These are phyloP conservation scores for Sminthurides bifidus DNA, from an alignment of 1,140 invertebrate species.

Conservation along the genomic window DNA sequence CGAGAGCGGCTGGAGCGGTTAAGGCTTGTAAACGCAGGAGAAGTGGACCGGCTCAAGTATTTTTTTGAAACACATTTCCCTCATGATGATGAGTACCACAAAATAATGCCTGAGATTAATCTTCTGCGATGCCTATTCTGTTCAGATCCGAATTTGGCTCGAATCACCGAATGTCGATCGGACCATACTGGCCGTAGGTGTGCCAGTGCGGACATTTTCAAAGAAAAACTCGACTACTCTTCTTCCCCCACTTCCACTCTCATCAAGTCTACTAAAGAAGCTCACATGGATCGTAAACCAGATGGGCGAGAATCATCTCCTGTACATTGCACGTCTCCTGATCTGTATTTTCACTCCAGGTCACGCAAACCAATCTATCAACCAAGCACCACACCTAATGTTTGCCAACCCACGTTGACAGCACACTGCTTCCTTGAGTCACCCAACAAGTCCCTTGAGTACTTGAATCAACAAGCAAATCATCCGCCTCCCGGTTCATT, in stretches of 20 bases:
- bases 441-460: constrained; percentile 19
- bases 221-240: constrained; percentile 57
- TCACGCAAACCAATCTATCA: constrained; percentile 31
- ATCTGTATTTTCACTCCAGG: constrained; percentile 21
- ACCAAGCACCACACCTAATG: constrained; percentile 28
- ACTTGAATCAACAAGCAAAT: constrained; percentile 11
- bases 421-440: constrained; percentile 28
- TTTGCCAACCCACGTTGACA: constrained; percentile 31
- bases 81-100: constrained; percentile 1
- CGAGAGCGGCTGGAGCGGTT: constrained; percentile 24
- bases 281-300: constrained; percentile 32
- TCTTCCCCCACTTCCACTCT: constrained; percentile 55
- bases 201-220: constrained; percentile 54
- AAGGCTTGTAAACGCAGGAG: constrained; percentile 15
- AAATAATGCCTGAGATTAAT: constrained; percentile 17
- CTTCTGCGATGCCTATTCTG: constrained; percentile 27
- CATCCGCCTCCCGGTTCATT: constrained; percentile 2
- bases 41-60: constrained; percentile 27
- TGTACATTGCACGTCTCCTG: constrained; percentile 20
- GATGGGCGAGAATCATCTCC: constrained; percentile 30
- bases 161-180: constrained; percentile 18
- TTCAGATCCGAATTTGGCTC: constrained; percentile 26
- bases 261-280: constrained; percentile 54
- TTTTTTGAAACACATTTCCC: constrained; percentile 21
- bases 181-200: constrained; percentile 37